These are phyloP conservation scores for Andricus grossulariae DNA, from an alignment of 1,140 invertebrate species.

Conservation along the genomic window DNA sequence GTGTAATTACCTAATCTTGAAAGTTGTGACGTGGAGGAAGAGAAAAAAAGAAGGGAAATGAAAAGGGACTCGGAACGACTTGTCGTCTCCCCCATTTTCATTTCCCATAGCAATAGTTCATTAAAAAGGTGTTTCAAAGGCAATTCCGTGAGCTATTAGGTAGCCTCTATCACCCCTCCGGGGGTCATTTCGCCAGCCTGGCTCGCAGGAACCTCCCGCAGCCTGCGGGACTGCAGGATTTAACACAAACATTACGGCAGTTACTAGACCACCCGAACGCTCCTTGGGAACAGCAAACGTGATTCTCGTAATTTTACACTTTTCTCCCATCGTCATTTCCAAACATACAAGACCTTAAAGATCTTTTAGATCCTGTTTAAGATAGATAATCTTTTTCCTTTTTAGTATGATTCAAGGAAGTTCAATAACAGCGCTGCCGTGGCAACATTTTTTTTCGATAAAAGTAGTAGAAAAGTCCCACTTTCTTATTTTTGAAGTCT, in stretches of 20 bases:
- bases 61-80: conserved; percentile 47
- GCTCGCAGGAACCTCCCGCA: conserved; percentile 48
- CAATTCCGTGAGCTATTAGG: conserved; percentile 82
- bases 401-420: neutral
- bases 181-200: conserved; percentile 75
- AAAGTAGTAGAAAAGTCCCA: no score
- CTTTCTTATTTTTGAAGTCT: no score
- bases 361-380: no score
- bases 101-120: conserved; percentile 82
- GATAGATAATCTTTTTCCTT: neutral
- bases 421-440: no score
- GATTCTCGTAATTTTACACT: conserved; percentile 29
- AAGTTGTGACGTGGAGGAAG: conserved; percentile 1
- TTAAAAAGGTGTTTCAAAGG: conserved; percentile 83
- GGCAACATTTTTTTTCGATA: no score
- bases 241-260: conserved; percentile 68
- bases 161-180: conserved; percentile 80
- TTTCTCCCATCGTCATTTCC: neutral
- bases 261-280: conserved; percentile 63
- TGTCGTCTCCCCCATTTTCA: conserved; percentile 77
- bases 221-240: conserved; percentile 63
- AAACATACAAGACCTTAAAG: no score
- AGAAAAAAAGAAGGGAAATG: conserved; percentile 32
- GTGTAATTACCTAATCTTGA: conserved; percentile 14
- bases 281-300: conserved; percentile 47